Conservation (phyloP, 1,140 invertebrate species). For the Plectrocnemia conspersa region DNA sequence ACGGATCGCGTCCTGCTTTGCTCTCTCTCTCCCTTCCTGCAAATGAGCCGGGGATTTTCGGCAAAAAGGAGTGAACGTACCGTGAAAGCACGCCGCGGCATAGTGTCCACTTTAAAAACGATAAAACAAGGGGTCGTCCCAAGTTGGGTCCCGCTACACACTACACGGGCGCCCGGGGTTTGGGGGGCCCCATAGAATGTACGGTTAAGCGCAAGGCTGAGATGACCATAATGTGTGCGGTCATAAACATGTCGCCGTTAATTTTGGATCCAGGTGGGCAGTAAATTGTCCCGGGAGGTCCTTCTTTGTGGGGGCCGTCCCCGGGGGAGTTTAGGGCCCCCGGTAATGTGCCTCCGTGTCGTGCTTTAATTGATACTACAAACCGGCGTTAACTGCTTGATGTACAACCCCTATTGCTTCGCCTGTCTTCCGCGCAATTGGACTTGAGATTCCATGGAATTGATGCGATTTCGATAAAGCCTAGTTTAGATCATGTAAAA, state of each 20-base stretch:
- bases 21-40: too few relatives aligned
- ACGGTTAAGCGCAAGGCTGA: constrained; percentile 30
- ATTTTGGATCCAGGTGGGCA: constrained; percentile 38
- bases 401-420: constrained; percentile 17
- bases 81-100: not conserved
- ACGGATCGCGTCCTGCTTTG: too few relatives aligned
- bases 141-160: constrained; percentile 4
- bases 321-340: not conserved
- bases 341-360: constrained; percentile 12
- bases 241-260: constrained; percentile 38
- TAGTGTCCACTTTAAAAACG: constrained; percentile 26
- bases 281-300: constrained; percentile 35
- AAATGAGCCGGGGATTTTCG: too few relatives aligned
- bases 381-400: constrained; percentile 25
- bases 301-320: constrained; percentile 19
- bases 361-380: constrained; percentile 35
- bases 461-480: too few relatives aligned
- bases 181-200: constrained; percentile 6
- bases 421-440: not conserved
- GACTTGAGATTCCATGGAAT: not conserved
- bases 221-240: constrained; percentile 37
- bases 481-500: too few relatives aligned
- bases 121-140: constrained; percentile 12
- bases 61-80: too few relatives aligned
- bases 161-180: not conserved